Base-by-base conservation (phyloP, 2,888 invertebrate genomes). In the Agrotis clavis region DNA sequence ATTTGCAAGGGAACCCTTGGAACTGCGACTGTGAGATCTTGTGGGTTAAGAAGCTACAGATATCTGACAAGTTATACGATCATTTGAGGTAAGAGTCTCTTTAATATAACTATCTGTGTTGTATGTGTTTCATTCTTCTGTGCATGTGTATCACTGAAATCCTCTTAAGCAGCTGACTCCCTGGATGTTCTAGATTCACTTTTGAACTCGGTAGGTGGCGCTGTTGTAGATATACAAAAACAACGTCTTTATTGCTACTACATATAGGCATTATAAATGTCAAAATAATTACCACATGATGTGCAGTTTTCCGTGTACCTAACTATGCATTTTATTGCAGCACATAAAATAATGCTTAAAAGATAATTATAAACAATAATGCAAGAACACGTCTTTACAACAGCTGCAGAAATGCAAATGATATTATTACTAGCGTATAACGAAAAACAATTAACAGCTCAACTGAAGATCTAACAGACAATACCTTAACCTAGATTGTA, bases 1-100 rank as follows among this genome's bases (percentile, higher is more conserved):
- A 97, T 82, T 83, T 97, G 14, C 97, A 97, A 81, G 96, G 96
- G 1, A 97, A 97, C 88, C 97, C 97, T 0, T 97, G 97, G 97
- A 90, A 91, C 14, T 97, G 97, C 82, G 97, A 97, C 84, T 97
- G 97, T 86, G 92, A 95, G 21, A 91, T 97, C 60, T 86, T 90
- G 30, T 97, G 97, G 97, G 63, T 97, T 19, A 94, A 94, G 82
- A 67, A 88, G 11, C 81, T 96, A 48, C 95, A 96, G 85, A 93
- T 97, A 67, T 85, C 92, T 0, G 90, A 90, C 2, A 90, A 92
- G 18, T 91, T 94, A 80, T 93, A 92, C 53, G 93, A 94, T 4
- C 94, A 96, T 83, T 89, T 97, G 51, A 95, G 95, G 97, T 41
- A 11, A 41, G 41, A 41, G 41, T 41, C 41, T 41, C 41, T 41